Conservation (phyloP, 2,888 invertebrate genomes). For the Atherix ibis region DNA sequence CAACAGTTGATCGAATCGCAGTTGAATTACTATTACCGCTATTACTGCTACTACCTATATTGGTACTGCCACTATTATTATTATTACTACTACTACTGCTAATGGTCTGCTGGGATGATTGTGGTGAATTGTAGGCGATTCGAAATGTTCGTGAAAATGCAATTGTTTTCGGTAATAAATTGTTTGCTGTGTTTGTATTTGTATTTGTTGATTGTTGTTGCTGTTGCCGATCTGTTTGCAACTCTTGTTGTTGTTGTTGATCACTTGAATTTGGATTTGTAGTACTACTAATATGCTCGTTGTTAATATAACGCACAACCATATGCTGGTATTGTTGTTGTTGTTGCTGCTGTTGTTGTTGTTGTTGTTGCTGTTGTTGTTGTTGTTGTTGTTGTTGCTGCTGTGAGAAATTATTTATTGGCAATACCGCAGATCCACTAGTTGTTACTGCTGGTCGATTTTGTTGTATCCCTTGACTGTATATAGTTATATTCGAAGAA, state of each 20-base stretch:
- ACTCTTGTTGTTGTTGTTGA: slow-evolving; percentile 15
- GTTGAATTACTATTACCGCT: slow-evolving; percentile 8
- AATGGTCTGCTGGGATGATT: too few relatives aligned
- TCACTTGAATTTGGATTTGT: not conserved
- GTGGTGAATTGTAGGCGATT: too few relatives aligned
- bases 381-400: slow-evolving; percentile 15
- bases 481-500: slow-evolving; percentile 9
- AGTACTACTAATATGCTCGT: not conserved
- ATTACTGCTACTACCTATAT: slow-evolving; percentile 11
- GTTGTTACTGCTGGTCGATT: slow-evolving; percentile 8
- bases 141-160: slow-evolving; percentile 1
- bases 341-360: slow-evolving; percentile 12
- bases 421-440: slow-evolving; percentile 19
- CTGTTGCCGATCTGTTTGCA: slow-evolving; percentile 9
- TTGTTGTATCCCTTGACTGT: slow-evolving; percentile 5
- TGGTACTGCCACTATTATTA: slow-evolving; percentile 13
- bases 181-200: slow-evolving; percentile 6
- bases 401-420: slow-evolving; percentile 6
- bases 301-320: too few relatives aligned
- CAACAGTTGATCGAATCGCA: slow-evolving; percentile 14
- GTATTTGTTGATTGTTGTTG: slow-evolving; percentile 19
- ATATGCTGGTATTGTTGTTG: too few relatives aligned
- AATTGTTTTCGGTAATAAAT: too few relatives aligned
- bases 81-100: slow-evolving; percentile 6
- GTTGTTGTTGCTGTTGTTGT: slow-evolving; percentile 14